These are phyloP conservation scores for Pleuronectes platessa DNA, from an alignment of 2,113 vertebrate species.

Conservation along the genomic window DNA sequence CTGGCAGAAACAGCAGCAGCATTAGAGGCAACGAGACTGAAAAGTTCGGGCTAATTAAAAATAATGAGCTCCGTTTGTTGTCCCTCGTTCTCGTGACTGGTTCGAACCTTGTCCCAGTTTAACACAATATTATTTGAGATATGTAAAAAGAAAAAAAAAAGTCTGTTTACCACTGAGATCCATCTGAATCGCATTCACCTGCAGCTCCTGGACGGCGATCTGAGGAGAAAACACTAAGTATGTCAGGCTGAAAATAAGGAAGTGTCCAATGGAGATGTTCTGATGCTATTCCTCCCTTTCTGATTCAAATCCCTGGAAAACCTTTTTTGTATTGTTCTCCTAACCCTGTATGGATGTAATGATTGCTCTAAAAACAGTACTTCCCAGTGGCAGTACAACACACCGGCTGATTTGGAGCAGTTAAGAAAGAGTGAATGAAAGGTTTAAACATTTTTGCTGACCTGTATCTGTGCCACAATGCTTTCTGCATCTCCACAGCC, in stretches of 20 bases:
- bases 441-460: neutral
- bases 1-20: neutral
- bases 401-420: too few species aligned
- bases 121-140: neutral
- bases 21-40: neutral
- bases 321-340: too few species aligned
- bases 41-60: slow-evolving; percentile 15
- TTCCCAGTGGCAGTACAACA: too few species aligned
- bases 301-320: too few species aligned
- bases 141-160: neutral
- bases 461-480: neutral
- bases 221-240: neutral
- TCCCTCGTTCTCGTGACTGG: neutral
- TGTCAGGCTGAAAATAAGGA: too few species aligned
- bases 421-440: neutral
- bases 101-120: neutral
- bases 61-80: neutral
- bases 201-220: neutral
- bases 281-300: too few species aligned
- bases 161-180: neutral
- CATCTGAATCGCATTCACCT: neutral
- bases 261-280: too few species aligned
- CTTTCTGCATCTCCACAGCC: neutral
- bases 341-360: too few species aligned
- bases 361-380: too few species aligned